phyloP scores from a whole-genome alignment of 2,797 vertebrate genomes.

The Thamnophis elegans region DNA sequence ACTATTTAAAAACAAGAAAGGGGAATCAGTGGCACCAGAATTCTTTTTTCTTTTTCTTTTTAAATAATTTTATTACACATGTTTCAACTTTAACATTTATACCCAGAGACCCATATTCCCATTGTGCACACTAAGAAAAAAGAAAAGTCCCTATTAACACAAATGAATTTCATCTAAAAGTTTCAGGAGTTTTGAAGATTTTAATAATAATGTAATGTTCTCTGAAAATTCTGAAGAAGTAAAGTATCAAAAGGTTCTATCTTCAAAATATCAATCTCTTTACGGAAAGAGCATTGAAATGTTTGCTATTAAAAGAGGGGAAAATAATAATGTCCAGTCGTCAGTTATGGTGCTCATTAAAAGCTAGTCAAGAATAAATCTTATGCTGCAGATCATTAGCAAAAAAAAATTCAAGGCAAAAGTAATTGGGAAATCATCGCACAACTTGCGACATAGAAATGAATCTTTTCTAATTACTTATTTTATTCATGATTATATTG shows the following conservation, averaged over 20 bases:
- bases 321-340: neutral
- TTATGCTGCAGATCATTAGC: neutral
- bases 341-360: neutral
- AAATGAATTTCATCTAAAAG: neutral
- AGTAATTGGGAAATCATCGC: slow-evolving; percentile 4
- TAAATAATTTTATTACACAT: too few species aligned
- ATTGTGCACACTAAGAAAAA: neutral
- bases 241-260: neutral
- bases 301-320: neutral
- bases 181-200: neutral
- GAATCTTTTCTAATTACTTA: neutral
- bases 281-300: neutral
- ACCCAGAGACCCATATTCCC: neutral
- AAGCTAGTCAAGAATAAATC: neutral
- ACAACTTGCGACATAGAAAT: neutral
- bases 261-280: neutral
- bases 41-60: neutral
- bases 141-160: neutral
- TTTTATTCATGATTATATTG: neutral
- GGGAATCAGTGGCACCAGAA: neutral
- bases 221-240: neutral
- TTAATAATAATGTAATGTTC: neutral
- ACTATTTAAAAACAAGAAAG: neutral
- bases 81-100: neutral
- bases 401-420: neutral